Evolutionary conservation across 2,888 invertebrate genomes (phyloP), one percentile per base, ranked within the genome.

Genomic region (Eubasilissa splendida): DNA sequence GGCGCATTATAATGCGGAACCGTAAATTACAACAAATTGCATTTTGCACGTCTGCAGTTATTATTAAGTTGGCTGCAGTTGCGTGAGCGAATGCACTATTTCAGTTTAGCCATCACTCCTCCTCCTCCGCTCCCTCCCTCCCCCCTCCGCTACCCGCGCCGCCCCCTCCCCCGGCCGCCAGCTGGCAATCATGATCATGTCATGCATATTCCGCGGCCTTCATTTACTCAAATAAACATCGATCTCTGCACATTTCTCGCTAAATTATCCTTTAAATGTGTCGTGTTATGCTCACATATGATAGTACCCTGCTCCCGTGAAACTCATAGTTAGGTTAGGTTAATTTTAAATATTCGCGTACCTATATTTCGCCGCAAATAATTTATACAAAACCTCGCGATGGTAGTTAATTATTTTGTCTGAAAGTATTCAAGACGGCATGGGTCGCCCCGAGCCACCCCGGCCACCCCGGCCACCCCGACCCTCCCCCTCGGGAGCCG

Each of bases 21-120:
- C 74, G 84, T 84, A 84, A 84, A 84, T 84, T 84, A 84, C 84
- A 81, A 84, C 84, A 84, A 84, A 84, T 84, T 84, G 83, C 84
- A 83, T 84, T 84, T 82, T 84, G 84, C 84, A 80, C 84, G 83
- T 84, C 84, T 81, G 83, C 84, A 84, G 83, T 84, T 84, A 84
- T 84, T 84, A 84, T 83, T 80, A 79, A 84, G 84, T 83, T 76
- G 77, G 84, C 68, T 83, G 84, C 84, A 84, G 78, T 84, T 82
- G 84, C 84, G 84, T 84, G 84, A 83, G 84, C 83, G 79, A 83
- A 81, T 81, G 83, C 83, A 83, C 78, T 84, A 82, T 84, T 81
- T 84, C 84, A 84, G 63, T 50, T 54, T 71, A 70, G 76, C 68
- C 79, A 79, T 80, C 83, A 79, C 80, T 76, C 71, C 75, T 76